Percentiles rank a stretch among this genome's conserved stretches.
These are phyloP conservation scores for Oxyruncus cristatus DNA, from an alignment of 2,113 vertebrate species.

Conservation along the genomic window DNA sequence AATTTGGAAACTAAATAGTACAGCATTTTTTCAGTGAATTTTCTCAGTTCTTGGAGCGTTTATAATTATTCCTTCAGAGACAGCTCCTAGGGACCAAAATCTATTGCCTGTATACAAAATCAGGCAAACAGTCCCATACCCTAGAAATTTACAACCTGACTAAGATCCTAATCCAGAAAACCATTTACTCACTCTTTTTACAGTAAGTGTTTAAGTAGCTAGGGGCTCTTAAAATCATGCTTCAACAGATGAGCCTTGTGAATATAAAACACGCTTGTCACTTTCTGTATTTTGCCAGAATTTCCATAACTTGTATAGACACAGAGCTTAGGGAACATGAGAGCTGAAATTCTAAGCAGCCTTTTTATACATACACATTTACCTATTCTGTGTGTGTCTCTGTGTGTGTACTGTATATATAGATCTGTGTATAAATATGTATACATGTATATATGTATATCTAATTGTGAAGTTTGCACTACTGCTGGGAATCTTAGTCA, in stretches of 20 bases:
- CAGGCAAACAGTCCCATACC: background rate
- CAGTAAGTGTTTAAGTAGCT: conserved; percentile 22
- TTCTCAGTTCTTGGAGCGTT: background rate
- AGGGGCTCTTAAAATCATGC: conserved; percentile 11
- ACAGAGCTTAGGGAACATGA: background rate
- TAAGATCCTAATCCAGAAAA: conserved; percentile 40
- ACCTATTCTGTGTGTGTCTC: background rate
- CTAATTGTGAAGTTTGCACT: background rate
- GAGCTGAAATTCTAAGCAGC: background rate
- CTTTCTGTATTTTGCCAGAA: background rate
- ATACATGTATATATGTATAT: background rate
- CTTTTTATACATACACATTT: background rate
- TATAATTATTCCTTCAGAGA: conserved; percentile 25
- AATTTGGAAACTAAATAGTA: conserved; percentile 5
- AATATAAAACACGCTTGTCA: background rate
- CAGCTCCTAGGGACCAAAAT: background rate
- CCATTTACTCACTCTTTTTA: background rate
- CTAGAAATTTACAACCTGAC: conserved; percentile 45
- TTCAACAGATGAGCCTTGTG: background rate
- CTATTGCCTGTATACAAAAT: background rate
- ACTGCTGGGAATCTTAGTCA: background rate
- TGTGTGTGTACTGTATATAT: background rate
- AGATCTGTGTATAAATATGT: background rate
- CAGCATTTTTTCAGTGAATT: background rate
- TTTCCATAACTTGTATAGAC: background rate